phyloP scores from a whole-genome alignment of 2,113 vertebrate species.

The Aegithalos caudatus region DNA sequence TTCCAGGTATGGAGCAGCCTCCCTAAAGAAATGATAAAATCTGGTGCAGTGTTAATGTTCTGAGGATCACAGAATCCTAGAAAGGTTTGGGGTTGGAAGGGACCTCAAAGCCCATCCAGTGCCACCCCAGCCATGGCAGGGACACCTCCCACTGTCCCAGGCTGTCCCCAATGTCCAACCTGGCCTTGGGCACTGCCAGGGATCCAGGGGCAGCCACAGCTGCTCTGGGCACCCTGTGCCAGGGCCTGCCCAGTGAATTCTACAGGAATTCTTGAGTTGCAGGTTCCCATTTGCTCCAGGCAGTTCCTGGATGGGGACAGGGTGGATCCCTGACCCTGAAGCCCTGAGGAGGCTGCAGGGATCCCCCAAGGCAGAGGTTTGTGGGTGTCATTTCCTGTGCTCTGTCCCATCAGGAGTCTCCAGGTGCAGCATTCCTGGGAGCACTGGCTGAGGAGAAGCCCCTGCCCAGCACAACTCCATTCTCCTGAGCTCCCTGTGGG shows the following conservation, averaged over 20 bases:
- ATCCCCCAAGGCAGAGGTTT: not conserved
- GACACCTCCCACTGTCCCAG: not conserved
- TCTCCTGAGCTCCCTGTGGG: not conserved
- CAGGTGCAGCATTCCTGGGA: not conserved
- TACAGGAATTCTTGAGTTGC: not conserved
- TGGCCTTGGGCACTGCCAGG: not conserved
- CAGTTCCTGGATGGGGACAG: not conserved
- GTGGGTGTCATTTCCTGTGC: not conserved
- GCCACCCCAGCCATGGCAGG: not conserved
- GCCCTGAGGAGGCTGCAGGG: not conserved
- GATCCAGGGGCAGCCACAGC: not conserved
- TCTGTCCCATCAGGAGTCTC: not conserved
- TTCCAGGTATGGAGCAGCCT: not conserved
- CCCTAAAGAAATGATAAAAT: not conserved
- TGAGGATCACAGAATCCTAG: not conserved
- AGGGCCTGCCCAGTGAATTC: not conserved
- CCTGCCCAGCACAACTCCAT: not conserved
- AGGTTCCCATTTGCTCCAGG: not conserved
- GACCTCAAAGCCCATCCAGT: not conserved
- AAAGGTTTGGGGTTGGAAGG: not conserved
- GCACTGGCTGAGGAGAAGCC: fast-evolving
- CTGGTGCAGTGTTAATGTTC: not conserved
- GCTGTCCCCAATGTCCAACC: not conserved
- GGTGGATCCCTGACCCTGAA: not conserved
- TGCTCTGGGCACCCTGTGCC: not conserved